These are phyloP conservation scores for Globodera rostochiensis DNA, from an alignment of 1,140 invertebrate genomes.

Conservation along the genomic window DNA sequence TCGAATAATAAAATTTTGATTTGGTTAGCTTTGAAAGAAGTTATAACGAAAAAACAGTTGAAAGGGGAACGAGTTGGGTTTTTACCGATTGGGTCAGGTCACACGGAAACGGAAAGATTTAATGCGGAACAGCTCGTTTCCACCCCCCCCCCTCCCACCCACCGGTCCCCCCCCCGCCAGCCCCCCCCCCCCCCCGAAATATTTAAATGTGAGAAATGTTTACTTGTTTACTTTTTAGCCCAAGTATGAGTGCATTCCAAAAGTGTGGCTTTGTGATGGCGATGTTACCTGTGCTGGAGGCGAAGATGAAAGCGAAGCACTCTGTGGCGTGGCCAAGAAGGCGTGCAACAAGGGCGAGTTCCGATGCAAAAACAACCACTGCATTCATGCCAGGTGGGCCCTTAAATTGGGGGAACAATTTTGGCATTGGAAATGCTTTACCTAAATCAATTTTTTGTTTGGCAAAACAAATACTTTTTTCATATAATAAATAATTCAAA, in stretches of 20 bases:
- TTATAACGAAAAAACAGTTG: too few species aligned
- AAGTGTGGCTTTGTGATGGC: slow-evolving; percentile 77
- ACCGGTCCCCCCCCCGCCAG: too few species aligned
- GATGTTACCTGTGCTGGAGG: slow-evolving; percentile 69
- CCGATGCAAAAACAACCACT: slow-evolving; percentile 60
- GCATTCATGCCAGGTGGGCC: slow-evolving; percentile 50
- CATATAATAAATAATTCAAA: background rate
- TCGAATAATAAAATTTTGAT: too few species aligned
- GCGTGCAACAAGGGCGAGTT: slow-evolving; percentile 65
- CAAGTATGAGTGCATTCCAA: slow-evolving; percentile 73
- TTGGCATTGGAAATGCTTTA: background rate
- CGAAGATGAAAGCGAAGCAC: slow-evolving; percentile 65
- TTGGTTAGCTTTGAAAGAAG: too few species aligned
- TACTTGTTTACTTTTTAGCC: slow-evolving; percentile 36
- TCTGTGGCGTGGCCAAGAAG: slow-evolving; percentile 66
- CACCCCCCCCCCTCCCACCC: too few species aligned
- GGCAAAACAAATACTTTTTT: too few species aligned
- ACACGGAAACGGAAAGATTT: too few species aligned
- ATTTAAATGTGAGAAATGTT: too few species aligned
- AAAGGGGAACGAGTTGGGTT: too few species aligned
- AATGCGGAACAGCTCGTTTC: too few species aligned
- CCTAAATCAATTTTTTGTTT: background rate
- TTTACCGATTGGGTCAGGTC: too few species aligned
- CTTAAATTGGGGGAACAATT: background rate
- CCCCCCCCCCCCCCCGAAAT: too few species aligned